Percentiles rank a stretch among this genome's conserved stretches.
Conservation (phyloP, 2,888 invertebrate species). For the Orgyia antiqua region DNA sequence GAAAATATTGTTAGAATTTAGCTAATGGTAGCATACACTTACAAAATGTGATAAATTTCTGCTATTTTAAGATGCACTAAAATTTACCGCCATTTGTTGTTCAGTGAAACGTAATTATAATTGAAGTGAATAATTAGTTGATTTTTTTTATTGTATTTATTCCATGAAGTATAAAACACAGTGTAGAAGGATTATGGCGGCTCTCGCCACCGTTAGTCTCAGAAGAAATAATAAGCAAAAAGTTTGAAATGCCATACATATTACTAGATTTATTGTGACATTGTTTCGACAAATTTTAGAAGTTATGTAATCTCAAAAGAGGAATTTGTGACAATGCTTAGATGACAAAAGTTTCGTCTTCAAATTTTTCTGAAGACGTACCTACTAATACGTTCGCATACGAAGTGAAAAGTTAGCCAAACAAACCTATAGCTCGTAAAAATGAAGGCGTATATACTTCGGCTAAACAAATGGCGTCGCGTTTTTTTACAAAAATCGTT, state of each 20-base stretch:
- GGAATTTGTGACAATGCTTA: constrained; percentile 33
- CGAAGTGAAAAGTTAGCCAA: constrained; percentile 30
- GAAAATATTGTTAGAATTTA: no score
- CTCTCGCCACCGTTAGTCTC: constrained; percentile 30
- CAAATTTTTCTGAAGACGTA: constrained; percentile 31
- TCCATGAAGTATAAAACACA: constrained; percentile 49
- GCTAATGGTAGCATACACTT: no score
- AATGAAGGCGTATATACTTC: constrained; percentile 42
- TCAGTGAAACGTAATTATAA: no score
- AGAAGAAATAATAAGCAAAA: constrained; percentile 45
- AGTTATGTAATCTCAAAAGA: constrained; percentile 41
- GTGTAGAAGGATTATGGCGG: constrained; percentile 53
- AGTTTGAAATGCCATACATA: constrained; percentile 40
- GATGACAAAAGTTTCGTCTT: constrained; percentile 37
- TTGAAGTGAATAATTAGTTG: no score
- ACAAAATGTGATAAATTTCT: no score
- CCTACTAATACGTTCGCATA: constrained; percentile 17
- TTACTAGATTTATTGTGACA: constrained; percentile 42
- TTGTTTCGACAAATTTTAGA: constrained; percentile 41
- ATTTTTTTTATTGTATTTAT: no score
- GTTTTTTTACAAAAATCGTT: constrained; percentile 63
- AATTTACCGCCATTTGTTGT: no score
- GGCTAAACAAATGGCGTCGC: constrained; percentile 52
- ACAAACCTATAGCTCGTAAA: constrained; percentile 30
- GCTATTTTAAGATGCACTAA: no score